A percentile compares a stretch with the other conserved stretches of the same genome.
Evolutionary conservation across 2,888 invertebrate species (phyloP).

Genomic region (Pristionchus maxplancki): DNA sequence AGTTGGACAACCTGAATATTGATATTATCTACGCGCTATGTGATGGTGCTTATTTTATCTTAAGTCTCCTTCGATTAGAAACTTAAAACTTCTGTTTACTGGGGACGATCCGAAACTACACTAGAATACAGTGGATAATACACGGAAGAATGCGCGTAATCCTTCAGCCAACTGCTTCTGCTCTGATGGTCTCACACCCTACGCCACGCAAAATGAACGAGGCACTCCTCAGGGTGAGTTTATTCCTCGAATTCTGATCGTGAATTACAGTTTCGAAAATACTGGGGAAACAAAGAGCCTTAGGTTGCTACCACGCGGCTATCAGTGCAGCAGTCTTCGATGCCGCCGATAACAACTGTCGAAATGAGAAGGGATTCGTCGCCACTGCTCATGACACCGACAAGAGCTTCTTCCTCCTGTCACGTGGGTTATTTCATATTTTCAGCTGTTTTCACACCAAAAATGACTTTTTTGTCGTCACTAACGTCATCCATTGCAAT

Average conservation of each 20-base stretch:
- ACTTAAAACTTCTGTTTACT: too few species aligned
- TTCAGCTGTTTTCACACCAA: background rate
- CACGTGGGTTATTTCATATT: background rate
- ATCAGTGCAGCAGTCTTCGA: conserved; percentile 31
- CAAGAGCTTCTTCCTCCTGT: conserved; percentile 29
- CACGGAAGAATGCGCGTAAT: background rate
- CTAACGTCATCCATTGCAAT: too few species aligned
- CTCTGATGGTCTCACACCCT: conserved; percentile 2
- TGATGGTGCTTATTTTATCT: background rate
- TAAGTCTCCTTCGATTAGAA: too few species aligned
- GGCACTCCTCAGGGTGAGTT: conserved; percentile 29
- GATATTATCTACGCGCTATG: background rate
- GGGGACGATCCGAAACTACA: too few species aligned
- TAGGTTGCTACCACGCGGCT: conserved; percentile 27
- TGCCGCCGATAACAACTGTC: conserved; percentile 17
- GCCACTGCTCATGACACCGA: conserved; percentile 11
- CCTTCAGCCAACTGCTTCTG: conserved; percentile 43
- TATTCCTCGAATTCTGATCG: too few species aligned
- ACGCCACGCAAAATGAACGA: background rate
- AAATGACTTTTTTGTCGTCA: too few species aligned
- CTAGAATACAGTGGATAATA: too few species aligned
- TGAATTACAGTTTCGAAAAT: too few species aligned
- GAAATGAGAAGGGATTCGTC: conserved; percentile 10
- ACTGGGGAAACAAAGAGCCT: background rate
- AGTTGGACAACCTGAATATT: background rate